Conservation (phyloP, 2,113 vertebrate genomes). For the human (Homo sapiens) region GRCh38 chr18:21402001-21402500, state of each 20-base stretch:
- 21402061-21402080: background rate
- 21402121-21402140: background rate
- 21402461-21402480: too few relatives aligned
- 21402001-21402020: slow-evolving; percentile 28
- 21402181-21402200: background rate
- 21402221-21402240: background rate
- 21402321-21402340: slow-evolving; percentile 22
- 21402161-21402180: background rate
- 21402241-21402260: background rate
- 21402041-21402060: background rate
- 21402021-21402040: background rate
- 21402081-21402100: background rate
- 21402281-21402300: background rate
- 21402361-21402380: background rate
- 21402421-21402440: too few relatives aligned
- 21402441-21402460: too few relatives aligned
- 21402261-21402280: background rate
- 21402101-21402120: background rate
- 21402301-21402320: background rate
- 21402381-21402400: too few relatives aligned
- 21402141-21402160: background rate
- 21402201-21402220: background rate
- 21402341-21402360: slow-evolving; percentile 1
- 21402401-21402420: too few relatives aligned
- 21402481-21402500: too few relatives aligned